Conservation (phyloP, 2,888 invertebrate genomes). For the Agrenia bidenticulata region DNA sequence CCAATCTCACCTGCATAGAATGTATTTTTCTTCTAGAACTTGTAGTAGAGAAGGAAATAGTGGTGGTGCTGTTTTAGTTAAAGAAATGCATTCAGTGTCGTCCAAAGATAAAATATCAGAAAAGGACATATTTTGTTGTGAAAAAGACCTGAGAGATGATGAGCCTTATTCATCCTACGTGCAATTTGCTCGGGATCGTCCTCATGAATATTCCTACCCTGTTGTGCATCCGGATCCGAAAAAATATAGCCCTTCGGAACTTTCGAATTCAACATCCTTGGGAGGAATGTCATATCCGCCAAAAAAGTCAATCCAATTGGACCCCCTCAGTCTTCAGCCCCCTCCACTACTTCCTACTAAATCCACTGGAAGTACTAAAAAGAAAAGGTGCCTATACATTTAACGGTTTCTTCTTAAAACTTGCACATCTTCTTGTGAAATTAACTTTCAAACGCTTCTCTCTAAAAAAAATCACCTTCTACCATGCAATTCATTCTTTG, state of each 20-base stretch:
- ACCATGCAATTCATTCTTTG: too few species aligned
- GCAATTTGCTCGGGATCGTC: conserved; percentile 63
- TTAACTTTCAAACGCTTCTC: conserved; percentile 6
- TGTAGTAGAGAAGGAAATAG: conserved; percentile 40
- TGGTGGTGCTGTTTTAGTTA: conserved; percentile 44
- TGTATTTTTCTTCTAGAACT: conserved; percentile 64
- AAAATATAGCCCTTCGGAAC: conserved; percentile 45
- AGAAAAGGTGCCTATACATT: conserved; percentile 51
- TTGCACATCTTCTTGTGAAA: neutral
- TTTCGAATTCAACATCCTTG: conserved; percentile 45
- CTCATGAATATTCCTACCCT: conserved; percentile 87
- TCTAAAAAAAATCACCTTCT: neutral
- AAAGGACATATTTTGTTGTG: conserved; percentile 49
- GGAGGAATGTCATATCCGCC: conserved; percentile 47
- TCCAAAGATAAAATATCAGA: conserved; percentile 52
- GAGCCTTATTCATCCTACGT: conserved; percentile 67
- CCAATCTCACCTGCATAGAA: conserved; percentile 59
- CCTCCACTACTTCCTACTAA: conserved; percentile 53
- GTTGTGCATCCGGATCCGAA: conserved; percentile 59
- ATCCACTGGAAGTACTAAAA: conserved; percentile 52
- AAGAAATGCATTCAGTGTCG: conserved; percentile 50
- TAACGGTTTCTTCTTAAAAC: conserved; percentile 2
- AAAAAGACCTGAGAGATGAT: conserved; percentile 51
- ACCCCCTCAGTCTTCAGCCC: conserved; percentile 52
- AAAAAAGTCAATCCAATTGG: conserved; percentile 52